Conservation (phyloP, 1,140 invertebrate genomes). For the Coenobita brevimanus region DNA sequence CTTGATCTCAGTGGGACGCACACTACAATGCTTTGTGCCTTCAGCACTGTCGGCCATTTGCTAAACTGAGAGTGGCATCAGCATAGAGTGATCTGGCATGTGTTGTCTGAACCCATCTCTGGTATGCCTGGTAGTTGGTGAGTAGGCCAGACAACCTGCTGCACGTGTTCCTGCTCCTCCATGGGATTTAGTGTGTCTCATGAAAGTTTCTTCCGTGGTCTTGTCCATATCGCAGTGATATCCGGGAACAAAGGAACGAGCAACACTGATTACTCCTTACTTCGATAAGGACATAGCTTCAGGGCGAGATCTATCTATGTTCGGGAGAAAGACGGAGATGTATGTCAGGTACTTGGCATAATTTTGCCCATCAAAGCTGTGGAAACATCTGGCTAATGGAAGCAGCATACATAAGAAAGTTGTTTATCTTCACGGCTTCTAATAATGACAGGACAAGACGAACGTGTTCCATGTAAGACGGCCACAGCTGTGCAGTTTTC, state of each 20-base stretch:
- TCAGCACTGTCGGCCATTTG: no score
- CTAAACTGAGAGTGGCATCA: background rate
- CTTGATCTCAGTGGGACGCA: no score
- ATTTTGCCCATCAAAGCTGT: slow-evolving; percentile 7
- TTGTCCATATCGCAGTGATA: background rate
- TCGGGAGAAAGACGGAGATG: background rate
- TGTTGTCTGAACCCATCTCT: no score
- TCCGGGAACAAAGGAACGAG: background rate
- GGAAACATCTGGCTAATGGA: background rate
- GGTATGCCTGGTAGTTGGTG: no score
- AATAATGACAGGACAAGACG: background rate
- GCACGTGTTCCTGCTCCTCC: background rate
- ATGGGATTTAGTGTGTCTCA: slow-evolving; percentile 1
- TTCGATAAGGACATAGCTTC: background rate
- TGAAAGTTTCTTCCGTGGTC: no score
- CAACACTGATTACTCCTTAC: background rate
- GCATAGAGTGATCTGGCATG: no score
- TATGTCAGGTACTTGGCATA: slow-evolving; percentile 24
- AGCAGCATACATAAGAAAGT: background rate
- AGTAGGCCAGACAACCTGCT: background rate
- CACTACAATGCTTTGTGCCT: no score
- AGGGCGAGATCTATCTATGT: background rate
- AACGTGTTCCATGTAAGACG: slow-evolving; percentile 3
- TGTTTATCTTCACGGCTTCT: background rate
- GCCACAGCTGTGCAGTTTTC: background rate